A percentile compares a stretch with the other conserved stretches of the same genome.
Conservation (phyloP, 2,113 vertebrate species). For the Athene noctua region DNA sequence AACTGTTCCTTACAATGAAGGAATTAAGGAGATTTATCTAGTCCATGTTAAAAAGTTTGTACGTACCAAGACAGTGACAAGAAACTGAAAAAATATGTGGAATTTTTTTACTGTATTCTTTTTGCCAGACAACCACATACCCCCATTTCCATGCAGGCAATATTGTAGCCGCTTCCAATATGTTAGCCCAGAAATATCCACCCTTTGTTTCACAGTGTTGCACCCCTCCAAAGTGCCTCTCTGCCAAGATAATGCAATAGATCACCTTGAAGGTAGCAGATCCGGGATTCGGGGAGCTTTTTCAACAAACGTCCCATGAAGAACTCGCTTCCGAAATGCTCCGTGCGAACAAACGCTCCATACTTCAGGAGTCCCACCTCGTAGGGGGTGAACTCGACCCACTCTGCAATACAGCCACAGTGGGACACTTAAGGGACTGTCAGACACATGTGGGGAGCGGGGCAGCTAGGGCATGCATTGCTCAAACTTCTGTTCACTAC, state of each 20-base stretch:
- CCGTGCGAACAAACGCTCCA: slow-evolving; percentile 59
- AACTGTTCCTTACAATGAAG: background rate
- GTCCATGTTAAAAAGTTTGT: background rate
- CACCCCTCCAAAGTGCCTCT: background rate
- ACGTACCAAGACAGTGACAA: background rate
- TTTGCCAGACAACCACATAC: background rate
- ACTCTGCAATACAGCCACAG: slow-evolving; percentile 64
- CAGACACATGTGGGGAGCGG: rapidly evolving
- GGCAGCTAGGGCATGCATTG: rapidly evolving
- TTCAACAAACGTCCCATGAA: slow-evolving; percentile 76
- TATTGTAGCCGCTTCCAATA: rapidly evolving
- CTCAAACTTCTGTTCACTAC: background rate
- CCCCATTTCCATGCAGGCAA: background rate
- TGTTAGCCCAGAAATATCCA: background rate
- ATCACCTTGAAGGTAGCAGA: slow-evolving; percentile 79
- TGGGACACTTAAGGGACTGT: background rate
- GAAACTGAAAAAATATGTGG: background rate
- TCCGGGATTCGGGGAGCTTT: slow-evolving; percentile 63
- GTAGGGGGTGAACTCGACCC: slow-evolving; percentile 79
- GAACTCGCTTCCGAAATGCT: slow-evolving; percentile 75
- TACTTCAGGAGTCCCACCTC: slow-evolving; percentile 78
- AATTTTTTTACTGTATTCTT: background rate
- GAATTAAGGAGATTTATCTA: background rate
- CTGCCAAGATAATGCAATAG: background rate
- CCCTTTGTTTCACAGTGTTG: background rate